phyloP scores from a whole-genome alignment of 2,797 vertebrate species.

The Microctenopoma steveboyesi region DNA sequence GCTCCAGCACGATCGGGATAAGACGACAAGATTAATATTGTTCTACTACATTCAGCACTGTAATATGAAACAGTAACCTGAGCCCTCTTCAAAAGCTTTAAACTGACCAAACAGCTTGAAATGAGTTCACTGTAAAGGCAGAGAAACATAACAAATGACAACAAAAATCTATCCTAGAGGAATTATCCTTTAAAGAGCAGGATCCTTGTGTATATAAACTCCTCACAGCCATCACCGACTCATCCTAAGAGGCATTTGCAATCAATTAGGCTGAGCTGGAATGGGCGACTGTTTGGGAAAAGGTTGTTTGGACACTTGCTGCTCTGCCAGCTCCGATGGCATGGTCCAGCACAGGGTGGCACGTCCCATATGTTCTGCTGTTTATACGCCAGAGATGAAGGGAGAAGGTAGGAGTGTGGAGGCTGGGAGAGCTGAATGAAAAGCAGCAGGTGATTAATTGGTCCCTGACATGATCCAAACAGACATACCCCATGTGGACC shows the following conservation, averaged over 20 bases:
- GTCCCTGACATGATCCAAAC: conserved; percentile 26
- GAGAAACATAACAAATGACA: conserved; percentile 22
- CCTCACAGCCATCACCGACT: conserved; percentile 45
- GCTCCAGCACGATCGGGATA: conserved; percentile 3
- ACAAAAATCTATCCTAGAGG: conserved; percentile 5
- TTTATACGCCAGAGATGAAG: conserved; percentile 42
- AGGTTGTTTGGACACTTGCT: conserved; percentile 60
- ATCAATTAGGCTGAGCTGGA: conserved; percentile 60
- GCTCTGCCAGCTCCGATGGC: conserved; percentile 54
- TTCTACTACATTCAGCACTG: neutral
- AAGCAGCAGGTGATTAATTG: conserved; percentile 60
- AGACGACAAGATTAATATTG: conserved; percentile 28
- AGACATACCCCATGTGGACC: too few species aligned
- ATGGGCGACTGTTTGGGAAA: conserved; percentile 43
- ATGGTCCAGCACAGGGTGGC: conserved; percentile 27
- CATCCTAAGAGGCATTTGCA: conserved; percentile 70
- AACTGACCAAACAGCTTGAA: conserved; percentile 12
- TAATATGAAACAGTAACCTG: neutral
- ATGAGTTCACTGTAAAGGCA: conserved; percentile 19
- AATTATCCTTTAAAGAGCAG: conserved; percentile 27
- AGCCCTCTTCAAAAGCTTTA: conserved; percentile 6
- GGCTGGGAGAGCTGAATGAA: conserved; percentile 11
- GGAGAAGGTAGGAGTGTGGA: conserved; percentile 28
- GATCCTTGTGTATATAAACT: conserved; percentile 51
- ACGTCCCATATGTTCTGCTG: conserved; percentile 51